Evolutionary conservation across 2,113 vertebrate genomes (phyloP).

Genomic region (Apistogramma diplotaenia): DNA sequence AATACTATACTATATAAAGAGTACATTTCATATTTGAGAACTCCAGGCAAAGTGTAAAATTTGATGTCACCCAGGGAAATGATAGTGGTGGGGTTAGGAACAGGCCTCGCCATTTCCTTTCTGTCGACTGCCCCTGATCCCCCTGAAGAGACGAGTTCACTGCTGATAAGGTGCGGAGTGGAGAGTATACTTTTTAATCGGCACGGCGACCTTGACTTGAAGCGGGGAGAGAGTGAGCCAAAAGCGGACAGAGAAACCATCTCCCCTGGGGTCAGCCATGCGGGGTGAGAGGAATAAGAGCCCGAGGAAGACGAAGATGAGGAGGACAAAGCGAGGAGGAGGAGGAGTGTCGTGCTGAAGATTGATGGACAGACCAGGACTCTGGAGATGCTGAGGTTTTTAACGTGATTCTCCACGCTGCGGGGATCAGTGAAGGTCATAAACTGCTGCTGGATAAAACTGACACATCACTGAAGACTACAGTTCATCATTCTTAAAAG

Average conservation of each 20-base stretch:
- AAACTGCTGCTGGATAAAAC: slow-evolving; percentile 11
- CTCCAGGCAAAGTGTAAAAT: not conserved
- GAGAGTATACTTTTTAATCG: slow-evolving; percentile 16
- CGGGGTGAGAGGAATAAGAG: slow-evolving; percentile 3
- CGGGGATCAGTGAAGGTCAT: slow-evolving; percentile 44
- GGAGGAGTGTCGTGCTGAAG: slow-evolving; percentile 22
- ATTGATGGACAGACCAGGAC: slow-evolving; percentile 42
- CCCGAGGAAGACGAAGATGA: slow-evolving; percentile 17
- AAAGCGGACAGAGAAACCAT: not conserved
- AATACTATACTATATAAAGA: not conserved
- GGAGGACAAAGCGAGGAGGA: slow-evolving; percentile 1
- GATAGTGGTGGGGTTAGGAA: not conserved
- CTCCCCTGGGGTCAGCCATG: not conserved
- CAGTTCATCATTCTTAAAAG: not conserved
- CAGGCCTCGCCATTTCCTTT: slow-evolving; percentile 5
- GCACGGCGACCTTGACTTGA: slow-evolving; percentile 28
- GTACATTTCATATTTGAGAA: not conserved
- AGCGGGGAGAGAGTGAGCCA: slow-evolving; percentile 4
- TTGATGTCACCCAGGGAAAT: not conserved
- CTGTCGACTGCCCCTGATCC: slow-evolving; percentile 5
- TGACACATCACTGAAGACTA: not conserved
- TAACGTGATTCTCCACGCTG: slow-evolving; percentile 51
- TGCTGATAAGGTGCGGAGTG: slow-evolving; percentile 43
- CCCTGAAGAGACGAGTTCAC: slow-evolving; percentile 13
- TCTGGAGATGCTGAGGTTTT: slow-evolving; percentile 37